These are phyloP conservation scores for Rhabdomys pumilio DNA, from an alignment of 2,797 vertebrate genomes.

Conservation along the genomic window DNA sequence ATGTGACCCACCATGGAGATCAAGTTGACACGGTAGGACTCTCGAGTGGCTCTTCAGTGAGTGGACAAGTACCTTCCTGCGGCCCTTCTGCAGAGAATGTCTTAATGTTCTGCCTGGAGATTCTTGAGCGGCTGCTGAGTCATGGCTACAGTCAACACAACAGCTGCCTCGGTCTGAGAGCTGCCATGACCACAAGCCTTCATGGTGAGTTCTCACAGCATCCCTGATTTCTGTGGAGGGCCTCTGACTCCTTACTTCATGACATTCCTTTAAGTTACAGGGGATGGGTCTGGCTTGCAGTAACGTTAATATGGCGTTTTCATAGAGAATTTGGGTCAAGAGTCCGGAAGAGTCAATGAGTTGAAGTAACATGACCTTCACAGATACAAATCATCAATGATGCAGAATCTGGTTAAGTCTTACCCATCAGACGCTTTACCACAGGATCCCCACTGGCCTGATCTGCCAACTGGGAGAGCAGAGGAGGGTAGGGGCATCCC, in stretches of 20 bases:
- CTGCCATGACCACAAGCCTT: neutral
- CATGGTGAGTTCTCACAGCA: rapidly evolving
- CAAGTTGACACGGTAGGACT: neutral
- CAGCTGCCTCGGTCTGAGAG: neutral
- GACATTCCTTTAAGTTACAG: neutral
- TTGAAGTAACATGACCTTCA: neutral
- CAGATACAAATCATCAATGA: neutral
- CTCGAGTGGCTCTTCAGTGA: neutral
- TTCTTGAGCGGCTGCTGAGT: neutral
- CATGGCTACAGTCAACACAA: neutral
- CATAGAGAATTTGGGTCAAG: neutral
- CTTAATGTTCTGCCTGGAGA: neutral
- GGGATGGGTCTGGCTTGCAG: neutral
- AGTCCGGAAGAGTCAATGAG: neutral
- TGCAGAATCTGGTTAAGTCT: constrained; percentile 6
- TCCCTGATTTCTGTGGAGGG: neutral
- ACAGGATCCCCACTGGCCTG: neutral
- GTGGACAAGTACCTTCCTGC: neutral
- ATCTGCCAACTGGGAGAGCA: too few relatives aligned
- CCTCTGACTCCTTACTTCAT: neutral
- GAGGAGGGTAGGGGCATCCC: neutral
- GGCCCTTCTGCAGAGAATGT: neutral
- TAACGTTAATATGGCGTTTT: neutral
- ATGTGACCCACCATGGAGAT: neutral
- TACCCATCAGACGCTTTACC: neutral